Evolutionary conservation across 2,797 vertebrate species (phyloP).

Genomic region (Manis pentadactyla): DNA sequence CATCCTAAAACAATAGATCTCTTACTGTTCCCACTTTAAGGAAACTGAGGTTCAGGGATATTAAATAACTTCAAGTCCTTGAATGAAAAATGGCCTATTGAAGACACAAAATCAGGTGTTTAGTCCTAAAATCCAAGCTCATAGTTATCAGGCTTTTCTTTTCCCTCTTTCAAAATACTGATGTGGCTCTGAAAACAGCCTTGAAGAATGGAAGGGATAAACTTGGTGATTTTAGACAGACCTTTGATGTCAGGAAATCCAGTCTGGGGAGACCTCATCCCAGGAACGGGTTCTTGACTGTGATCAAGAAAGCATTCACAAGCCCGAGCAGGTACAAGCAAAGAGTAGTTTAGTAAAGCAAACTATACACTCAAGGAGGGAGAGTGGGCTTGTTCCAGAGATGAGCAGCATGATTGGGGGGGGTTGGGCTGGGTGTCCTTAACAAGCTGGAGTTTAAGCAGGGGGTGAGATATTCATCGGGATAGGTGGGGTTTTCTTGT

Average conservation of each 20-base stretch:
- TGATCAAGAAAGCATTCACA: too few relatives aligned
- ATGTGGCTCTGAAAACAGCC: neutral
- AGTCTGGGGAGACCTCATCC: too few relatives aligned
- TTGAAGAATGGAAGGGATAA: neutral
- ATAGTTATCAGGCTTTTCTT: neutral
- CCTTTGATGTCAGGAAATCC: neutral
- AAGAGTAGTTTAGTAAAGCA: too few relatives aligned
- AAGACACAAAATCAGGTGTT: slow-evolving; percentile 11
- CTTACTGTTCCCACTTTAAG: slow-evolving; percentile 36
- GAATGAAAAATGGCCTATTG: neutral
- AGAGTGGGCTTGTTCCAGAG: too few relatives aligned
- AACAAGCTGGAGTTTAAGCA: too few relatives aligned
- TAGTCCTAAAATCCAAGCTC: neutral
- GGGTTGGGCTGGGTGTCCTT: too few relatives aligned
- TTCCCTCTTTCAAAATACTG: slow-evolving; percentile 5
- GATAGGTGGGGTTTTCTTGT: too few relatives aligned
- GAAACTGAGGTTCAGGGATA: neutral
- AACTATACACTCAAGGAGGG: too few relatives aligned
- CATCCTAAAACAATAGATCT: neutral
- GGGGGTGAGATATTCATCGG: too few relatives aligned
- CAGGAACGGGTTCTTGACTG: too few relatives aligned
- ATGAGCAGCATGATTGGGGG: too few relatives aligned
- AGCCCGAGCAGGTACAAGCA: too few relatives aligned
- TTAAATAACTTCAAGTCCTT: neutral
- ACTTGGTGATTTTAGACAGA: neutral